Evolutionary conservation across 1,140 invertebrate genomes (phyloP), one percentile per base, ranked within the genome.

Genomic region (Arion vulgaris): DNA sequence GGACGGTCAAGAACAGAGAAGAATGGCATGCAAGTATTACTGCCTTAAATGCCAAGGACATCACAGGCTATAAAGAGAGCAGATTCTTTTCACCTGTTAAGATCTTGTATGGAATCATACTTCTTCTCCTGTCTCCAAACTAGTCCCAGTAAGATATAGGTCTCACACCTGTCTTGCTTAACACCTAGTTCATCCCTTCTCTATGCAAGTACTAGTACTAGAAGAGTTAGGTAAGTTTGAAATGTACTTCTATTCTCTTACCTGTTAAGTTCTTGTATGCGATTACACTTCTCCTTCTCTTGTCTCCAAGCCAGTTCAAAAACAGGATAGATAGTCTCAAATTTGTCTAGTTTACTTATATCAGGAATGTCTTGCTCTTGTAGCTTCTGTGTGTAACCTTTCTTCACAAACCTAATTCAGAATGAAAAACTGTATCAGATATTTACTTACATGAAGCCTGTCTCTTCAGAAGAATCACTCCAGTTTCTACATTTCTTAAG

Each of bases 111-210:
- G 51, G 2, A 2, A 57, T 26, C 51, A 17, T 4, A 26, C 23
- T 57, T 39, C 68, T 36, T 39, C 26, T 71, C 68, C n/a, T 34
- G 11, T 13, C 23, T 39, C 68, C 68, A 71, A 32, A 23, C 38
- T 4, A 23, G 32, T 11, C 34, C 68, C 13, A 71, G 34, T 32
- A 4, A 13, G 4, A 28, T 13, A 71, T 13, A 71, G 38, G 68
- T 71, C 68, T 71, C 4, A 71, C 68, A 71, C 23, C 68, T n/a
- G 32, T 71, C 68, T 34, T 39, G 68, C n/a, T 34, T n/a, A n/a
- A n/a, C n/a, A n/a, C n/a, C n/a, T n/a, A n/a, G n/a, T n/a, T n/a
- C n/a, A n/a, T n/a, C n/a, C n/a, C n/a, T n/a, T n/a, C n/a, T n/a
- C n/a, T n/a, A n/a, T n/a, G n/a, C n/a, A n/a, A n/a, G n/a, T n/a